Percentiles rank a stretch among this genome's conserved stretches.
Evolutionary conservation across 2,888 invertebrate genomes (phyloP).

Genomic region (Hermaeophaga mercurialis): DNA sequence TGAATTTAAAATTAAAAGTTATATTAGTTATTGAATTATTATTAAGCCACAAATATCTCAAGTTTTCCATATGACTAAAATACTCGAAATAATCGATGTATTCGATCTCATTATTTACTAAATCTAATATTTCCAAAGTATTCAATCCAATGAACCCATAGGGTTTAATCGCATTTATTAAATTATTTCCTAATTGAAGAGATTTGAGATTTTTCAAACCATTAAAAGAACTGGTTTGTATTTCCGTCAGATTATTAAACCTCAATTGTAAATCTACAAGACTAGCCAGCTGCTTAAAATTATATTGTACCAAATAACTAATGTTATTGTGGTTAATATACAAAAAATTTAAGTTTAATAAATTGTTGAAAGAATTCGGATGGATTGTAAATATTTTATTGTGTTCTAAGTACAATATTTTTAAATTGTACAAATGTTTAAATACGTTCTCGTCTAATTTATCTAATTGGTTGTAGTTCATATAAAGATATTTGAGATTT

Average conservation of each 20-base stretch:
- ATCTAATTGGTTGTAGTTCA: constrained; percentile 55
- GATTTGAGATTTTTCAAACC: constrained; percentile 51
- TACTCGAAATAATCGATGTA: constrained; percentile 44
- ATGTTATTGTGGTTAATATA: constrained; percentile 56
- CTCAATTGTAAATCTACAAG: constrained; percentile 54
- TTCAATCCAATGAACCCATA: constrained; percentile 55
- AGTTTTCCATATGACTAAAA: constrained; percentile 48
- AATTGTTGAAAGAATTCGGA: constrained; percentile 53
- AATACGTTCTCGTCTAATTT: constrained; percentile 53
- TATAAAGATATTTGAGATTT: constrained; percentile 54
- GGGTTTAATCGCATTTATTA: constrained; percentile 50
- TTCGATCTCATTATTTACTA: constrained; percentile 49
- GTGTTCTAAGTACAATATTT: constrained; percentile 54
- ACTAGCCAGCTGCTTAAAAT: constrained; percentile 52
- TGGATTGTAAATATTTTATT: constrained; percentile 55
- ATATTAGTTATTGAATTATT: constrained; percentile 48
- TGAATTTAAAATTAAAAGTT: constrained; percentile 42
- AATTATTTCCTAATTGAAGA: constrained; percentile 55
- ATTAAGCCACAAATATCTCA: constrained; percentile 52
- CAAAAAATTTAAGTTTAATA: constrained; percentile 51
- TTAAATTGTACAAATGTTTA: constrained; percentile 51
- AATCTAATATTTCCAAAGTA: constrained; percentile 50
- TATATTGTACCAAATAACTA: constrained; percentile 50
- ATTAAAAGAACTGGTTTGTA: constrained; percentile 55
- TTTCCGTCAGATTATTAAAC: constrained; percentile 51